Evolutionary conservation across 2,888 invertebrate genomes (phyloP).

Genomic region (Oxyscelio sp.): DNA sequence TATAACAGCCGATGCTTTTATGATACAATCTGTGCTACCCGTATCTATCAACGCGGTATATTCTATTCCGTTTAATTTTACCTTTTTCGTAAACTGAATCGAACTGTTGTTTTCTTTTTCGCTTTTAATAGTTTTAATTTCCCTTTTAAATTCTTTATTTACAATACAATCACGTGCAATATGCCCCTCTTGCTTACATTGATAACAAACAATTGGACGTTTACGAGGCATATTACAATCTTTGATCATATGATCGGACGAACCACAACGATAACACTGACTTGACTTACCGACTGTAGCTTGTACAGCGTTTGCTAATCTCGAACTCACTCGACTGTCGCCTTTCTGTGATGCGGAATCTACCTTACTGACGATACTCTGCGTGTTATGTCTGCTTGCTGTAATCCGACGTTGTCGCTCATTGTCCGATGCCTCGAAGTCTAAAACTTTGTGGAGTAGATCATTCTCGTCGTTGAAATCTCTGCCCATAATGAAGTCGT

Average conservation of each 20-base stretch:
- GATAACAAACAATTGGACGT: neutral
- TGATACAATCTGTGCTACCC: neutral
- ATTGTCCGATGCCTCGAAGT: constrained; percentile 12
- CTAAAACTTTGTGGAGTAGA: neutral
- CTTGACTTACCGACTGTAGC: neutral
- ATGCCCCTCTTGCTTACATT: neutral
- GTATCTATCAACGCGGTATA: constrained; percentile 13
- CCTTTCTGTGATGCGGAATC: neutral
- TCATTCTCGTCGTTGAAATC: neutral
- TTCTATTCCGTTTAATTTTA: neutral
- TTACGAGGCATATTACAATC: constrained; percentile 2
- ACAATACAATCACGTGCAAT: neutral
- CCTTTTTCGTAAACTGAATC: neutral
- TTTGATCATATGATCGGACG: constrained; percentile 8
- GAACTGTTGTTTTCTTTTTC: neutral
- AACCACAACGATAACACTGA: constrained; percentile 17
- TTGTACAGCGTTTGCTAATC: neutral
- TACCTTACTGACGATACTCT: constrained; percentile 8
- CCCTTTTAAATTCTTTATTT: constrained; percentile 3
- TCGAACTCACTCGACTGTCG: neutral
- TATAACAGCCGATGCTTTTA: constrained; percentile 8
- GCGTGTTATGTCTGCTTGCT: neutral
- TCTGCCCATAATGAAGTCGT: constrained; percentile 6
- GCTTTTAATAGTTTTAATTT: neutral
- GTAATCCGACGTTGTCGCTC: constrained; percentile 5